Evolutionary conservation across 1,140 invertebrate species (phyloP).

Genomic region (Ceratoteleas bidentatus): DNA sequence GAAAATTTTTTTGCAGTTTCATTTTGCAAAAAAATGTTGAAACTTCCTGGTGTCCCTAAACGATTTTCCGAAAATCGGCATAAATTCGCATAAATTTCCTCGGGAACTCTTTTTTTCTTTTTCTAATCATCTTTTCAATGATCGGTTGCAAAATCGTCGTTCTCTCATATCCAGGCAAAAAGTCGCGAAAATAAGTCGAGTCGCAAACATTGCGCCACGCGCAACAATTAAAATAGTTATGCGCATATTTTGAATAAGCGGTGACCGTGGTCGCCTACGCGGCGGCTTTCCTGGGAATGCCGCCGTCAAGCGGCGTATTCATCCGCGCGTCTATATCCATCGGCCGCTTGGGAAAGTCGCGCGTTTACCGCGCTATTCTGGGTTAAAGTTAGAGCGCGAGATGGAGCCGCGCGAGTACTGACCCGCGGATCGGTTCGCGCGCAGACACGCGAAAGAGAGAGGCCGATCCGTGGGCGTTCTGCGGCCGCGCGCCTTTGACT

Average conservation of each 20-base stretch:
- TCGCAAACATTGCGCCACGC: conserved; percentile 23
- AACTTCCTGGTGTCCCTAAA: too few species aligned
- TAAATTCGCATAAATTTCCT: too few species aligned
- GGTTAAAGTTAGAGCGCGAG: conserved; percentile 58
- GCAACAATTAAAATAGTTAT: conserved; percentile 50
- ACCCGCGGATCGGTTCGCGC: conserved; percentile 46
- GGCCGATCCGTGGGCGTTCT: conserved; percentile 36
- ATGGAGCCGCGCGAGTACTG: conserved; percentile 49
- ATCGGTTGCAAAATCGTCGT: too few species aligned
- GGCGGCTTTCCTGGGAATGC: conserved; percentile 25
- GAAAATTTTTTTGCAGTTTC: too few species aligned
- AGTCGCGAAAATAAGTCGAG: conserved; percentile 11
- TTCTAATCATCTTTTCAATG: too few species aligned
- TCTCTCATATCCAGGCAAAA: too few species aligned
- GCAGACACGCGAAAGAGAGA: conserved; percentile 29
- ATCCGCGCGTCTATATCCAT: conserved; percentile 37
- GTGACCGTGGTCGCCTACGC: conserved; percentile 63
- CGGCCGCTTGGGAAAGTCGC: conserved; percentile 54
- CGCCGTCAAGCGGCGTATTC: conserved; percentile 45
- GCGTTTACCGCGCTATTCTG: conserved; percentile 55
- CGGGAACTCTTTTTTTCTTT: too few species aligned
- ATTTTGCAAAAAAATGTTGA: too few species aligned
- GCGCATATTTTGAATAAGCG: conserved; percentile 32
- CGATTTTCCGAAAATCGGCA: too few species aligned
- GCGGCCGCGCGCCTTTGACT: conserved; percentile 32